Percentiles rank a stretch among this genome's conserved stretches.
Evolutionary conservation across 2,113 vertebrate genomes (phyloP).

Genomic region (Neolamprologus brichardi): DNA sequence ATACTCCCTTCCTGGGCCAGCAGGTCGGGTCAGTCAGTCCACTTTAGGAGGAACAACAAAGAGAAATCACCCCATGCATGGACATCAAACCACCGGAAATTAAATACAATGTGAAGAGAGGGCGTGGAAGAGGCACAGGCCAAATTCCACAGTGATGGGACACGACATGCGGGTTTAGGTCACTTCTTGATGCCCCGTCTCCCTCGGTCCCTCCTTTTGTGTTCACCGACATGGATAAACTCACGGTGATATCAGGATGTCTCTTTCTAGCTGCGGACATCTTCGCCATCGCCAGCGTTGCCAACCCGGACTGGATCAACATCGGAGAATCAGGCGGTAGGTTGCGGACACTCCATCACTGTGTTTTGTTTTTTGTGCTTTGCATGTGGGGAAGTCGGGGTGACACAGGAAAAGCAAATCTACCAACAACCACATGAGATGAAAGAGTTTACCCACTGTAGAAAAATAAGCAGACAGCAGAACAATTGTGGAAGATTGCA

Average conservation of each 20-base stretch:
- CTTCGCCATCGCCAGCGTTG: constrained; percentile 94
- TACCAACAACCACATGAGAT: background rate
- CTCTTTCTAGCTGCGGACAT: constrained; percentile 93
- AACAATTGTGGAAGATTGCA: background rate
- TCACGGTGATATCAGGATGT: constrained; percentile 95
- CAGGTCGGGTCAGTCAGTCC: background rate
- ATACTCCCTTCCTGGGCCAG: constrained; percentile 4
- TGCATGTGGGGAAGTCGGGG: background rate
- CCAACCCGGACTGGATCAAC: constrained; percentile 96
- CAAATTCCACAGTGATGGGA: background rate
- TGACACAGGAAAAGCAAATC: background rate
- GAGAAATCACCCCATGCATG: background rate
- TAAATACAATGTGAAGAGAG: background rate
- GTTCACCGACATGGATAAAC: constrained; percentile 83
- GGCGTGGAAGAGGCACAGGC: background rate
- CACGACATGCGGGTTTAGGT: background rate
- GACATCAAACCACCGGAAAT: background rate
- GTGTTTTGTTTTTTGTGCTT: background rate
- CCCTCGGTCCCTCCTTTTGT: background rate
- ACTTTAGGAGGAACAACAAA: background rate
- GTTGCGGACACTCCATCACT: background rate
- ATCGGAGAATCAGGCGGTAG: constrained; percentile 87
- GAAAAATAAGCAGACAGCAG: background rate
- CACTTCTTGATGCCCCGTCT: constrained; percentile 22
- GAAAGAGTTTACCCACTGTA: background rate